phyloP scores from a whole-genome alignment of 2,797 vertebrate genomes.

The Xerus rutilus region DNA sequence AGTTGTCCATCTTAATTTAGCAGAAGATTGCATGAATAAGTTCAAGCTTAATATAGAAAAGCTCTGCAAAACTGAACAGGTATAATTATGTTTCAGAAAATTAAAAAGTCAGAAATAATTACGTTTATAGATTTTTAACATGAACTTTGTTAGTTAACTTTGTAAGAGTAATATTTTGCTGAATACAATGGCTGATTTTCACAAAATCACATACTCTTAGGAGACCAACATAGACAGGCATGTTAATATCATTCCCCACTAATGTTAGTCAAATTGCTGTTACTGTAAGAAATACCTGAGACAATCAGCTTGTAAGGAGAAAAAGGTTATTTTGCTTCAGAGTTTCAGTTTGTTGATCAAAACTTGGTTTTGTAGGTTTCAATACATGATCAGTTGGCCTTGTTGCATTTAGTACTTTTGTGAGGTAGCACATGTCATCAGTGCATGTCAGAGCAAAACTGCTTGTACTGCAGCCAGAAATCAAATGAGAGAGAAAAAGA shows the following conservation, averaged over 20 bases:
- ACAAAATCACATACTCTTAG: background rate
- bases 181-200: background rate
- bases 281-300: background rate
- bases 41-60: slow-evolving; percentile 94
- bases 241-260: background rate
- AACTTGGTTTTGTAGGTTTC: background rate
- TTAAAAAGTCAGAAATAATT: background rate
- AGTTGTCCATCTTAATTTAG: slow-evolving; percentile 95
- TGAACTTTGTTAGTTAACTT: background rate
- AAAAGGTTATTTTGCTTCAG: background rate
- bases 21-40: slow-evolving; percentile 96
- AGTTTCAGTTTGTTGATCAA: background rate
- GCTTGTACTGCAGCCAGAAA: background rate
- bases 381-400: background rate
- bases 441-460: background rate
- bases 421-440: background rate
- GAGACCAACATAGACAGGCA: background rate
- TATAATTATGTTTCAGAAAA: slow-evolving; percentile 77
- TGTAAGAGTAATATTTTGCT: background rate
- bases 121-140: background rate
- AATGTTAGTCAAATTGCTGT: background rate
- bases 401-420: background rate
- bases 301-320: background rate
- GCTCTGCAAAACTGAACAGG: slow-evolving; percentile 98
- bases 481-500: background rate